Percentiles rank a stretch among this genome's conserved stretches.
These are phyloP conservation scores for Rutilus rutilus DNA, from an alignment of 2,113 vertebrate species.

Conservation along the genomic window DNA sequence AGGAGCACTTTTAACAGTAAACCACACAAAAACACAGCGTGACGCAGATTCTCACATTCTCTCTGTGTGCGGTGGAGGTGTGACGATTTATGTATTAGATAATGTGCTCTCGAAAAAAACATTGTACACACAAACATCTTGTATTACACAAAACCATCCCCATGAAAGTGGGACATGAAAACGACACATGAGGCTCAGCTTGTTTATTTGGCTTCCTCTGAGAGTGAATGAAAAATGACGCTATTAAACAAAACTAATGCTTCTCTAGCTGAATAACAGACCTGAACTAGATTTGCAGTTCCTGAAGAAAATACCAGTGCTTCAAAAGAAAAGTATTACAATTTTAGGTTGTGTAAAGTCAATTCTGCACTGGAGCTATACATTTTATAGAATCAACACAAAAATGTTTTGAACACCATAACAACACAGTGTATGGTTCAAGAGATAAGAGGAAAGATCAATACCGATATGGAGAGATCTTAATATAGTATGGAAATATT, in stretches of 20 bases:
- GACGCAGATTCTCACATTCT: conserved; percentile 12
- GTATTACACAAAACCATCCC: background rate
- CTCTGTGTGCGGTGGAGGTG: conserved; percentile 14
- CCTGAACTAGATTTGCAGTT: background rate
- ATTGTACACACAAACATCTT: background rate
- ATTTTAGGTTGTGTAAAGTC: background rate
- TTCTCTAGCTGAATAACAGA: background rate
- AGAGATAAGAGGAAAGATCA: background rate
- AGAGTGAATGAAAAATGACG: background rate
- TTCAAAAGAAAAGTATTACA: background rate
- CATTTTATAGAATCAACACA: background rate
- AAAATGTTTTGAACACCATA: background rate
- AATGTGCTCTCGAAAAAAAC: background rate
- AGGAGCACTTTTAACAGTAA: conserved; percentile 24
- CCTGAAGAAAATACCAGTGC: background rate
- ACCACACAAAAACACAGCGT: conserved; percentile 19
- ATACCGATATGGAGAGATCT: too few species aligned
- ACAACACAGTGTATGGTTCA: background rate
- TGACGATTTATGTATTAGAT: background rate
- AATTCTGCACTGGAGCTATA: background rate
- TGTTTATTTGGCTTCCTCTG: background rate
- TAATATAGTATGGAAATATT: too few species aligned
- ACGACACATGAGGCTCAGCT: background rate
- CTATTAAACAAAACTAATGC: background rate
- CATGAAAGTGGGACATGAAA: background rate